Conservation (phyloP, 1,140 invertebrate genomes). For the Vollenhovia emeryi region DNA sequence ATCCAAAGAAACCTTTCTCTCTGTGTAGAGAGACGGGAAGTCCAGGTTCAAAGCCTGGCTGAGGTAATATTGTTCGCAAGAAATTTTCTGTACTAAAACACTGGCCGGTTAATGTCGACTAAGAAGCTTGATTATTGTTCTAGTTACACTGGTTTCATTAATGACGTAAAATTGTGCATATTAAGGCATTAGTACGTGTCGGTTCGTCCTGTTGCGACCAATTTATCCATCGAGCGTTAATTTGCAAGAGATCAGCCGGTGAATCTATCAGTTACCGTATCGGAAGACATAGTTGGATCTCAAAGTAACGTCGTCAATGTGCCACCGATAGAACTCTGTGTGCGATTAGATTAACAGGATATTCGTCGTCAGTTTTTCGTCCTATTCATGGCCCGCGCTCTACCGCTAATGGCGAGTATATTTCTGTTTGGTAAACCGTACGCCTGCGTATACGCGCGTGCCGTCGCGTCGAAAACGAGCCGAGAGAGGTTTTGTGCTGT, state of each 20-base stretch:
- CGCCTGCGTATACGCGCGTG: neutral
- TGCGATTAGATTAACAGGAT: neutral
- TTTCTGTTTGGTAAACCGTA: conserved; percentile 16
- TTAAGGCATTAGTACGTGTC: neutral
- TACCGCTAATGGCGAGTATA: neutral
- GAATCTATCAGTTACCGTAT: neutral
- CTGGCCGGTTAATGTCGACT: too few species aligned
- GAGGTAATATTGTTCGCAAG: too few species aligned
- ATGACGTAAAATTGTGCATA: too few species aligned
- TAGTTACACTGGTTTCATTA: neutral
- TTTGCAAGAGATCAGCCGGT: neutral
- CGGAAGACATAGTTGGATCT: neutral
- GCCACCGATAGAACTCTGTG: neutral
- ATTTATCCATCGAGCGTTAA: neutral
- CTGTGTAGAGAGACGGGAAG: too few species aligned
- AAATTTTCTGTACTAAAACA: too few species aligned
- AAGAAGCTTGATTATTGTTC: too few species aligned
- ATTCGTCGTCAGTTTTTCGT: neutral
- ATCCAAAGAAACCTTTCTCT: too few species aligned
- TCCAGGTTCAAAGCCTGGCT: too few species aligned
- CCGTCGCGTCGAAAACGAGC: conserved; percentile 8
- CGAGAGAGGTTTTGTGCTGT: conserved; percentile 29
- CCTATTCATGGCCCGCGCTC: conserved; percentile 1
- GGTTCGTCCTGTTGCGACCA: neutral
- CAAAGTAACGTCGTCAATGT: too few species aligned